These are phyloP conservation scores for Sternarchorhynchus goeldii DNA, from an alignment of 2,797 vertebrate species.

Conservation along the genomic window DNA sequence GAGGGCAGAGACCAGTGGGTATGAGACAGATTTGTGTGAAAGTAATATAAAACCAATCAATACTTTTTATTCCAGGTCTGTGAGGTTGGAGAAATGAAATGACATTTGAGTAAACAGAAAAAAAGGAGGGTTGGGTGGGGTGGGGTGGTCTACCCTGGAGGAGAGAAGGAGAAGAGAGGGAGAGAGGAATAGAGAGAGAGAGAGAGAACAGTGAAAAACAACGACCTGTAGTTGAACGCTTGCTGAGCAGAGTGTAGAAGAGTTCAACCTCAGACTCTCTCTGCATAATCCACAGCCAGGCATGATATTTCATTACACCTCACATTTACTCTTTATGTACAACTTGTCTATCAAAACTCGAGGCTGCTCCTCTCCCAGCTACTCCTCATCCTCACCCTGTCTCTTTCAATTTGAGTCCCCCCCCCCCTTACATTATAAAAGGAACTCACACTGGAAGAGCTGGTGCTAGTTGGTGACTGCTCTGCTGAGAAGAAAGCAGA, in stretches of 20 bases:
- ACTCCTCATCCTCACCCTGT: conserved; percentile 16
- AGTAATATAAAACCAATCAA: conserved; percentile 63
- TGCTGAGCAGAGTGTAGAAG: conserved; percentile 23
- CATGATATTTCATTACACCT: conserved; percentile 67
- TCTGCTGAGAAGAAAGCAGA: conserved; percentile 61
- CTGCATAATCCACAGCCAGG: conserved; percentile 61
- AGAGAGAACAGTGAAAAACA: conserved; percentile 9
- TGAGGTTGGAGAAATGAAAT: conserved; percentile 46
- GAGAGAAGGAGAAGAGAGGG: conserved; percentile 17
- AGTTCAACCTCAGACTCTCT: conserved; percentile 56
- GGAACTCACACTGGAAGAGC: conserved; percentile 68
- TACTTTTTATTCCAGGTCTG: conserved; percentile 50
- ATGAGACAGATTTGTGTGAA: conserved; percentile 57
- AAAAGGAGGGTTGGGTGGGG: neutral
- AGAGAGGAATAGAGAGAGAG: conserved; percentile 36
- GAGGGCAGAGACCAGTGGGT: conserved; percentile 43
- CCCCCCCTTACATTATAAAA: conserved; percentile 61
- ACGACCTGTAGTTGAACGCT: conserved; percentile 42
- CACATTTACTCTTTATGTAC: conserved; percentile 66
- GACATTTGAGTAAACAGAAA: conserved; percentile 47
- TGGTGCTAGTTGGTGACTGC: conserved; percentile 60
- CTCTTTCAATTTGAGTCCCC: conserved; percentile 67
- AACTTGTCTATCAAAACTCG: conserved; percentile 65
- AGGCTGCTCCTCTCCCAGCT: conserved; percentile 6
- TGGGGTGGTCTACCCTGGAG: neutral